These are phyloP conservation scores for Prorops nasuta DNA, from an alignment of 1,140 invertebrate genomes.

Conservation along the genomic window DNA sequence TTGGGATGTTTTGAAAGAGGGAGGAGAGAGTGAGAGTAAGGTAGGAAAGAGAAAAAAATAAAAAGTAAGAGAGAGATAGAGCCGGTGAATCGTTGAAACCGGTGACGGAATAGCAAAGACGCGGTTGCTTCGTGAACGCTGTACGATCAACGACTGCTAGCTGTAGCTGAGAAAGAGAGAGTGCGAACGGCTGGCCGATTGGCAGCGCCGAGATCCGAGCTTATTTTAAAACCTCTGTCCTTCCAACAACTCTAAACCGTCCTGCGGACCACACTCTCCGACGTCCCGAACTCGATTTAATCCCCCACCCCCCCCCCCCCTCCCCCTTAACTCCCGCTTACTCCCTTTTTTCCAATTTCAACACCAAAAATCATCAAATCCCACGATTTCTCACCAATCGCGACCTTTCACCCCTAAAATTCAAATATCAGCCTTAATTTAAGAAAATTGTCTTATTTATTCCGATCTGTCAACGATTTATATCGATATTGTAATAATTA, in stretches of 20 bases:
- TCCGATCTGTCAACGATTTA: too few species aligned
- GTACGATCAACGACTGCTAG: conserved; percentile 46
- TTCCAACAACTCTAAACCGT: conserved; percentile 35
- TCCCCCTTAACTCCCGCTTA: neutral
- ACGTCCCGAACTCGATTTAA: neutral
- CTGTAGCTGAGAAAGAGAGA: conserved; percentile 30
- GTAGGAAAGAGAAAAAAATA: too few species aligned
- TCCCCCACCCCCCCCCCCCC: neutral
- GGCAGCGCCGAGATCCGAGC: conserved; percentile 39
- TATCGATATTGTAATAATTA: too few species aligned
- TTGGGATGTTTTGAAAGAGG: neutral
- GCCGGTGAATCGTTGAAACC: neutral
- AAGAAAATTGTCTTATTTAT: too few species aligned
- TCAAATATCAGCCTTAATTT: too few species aligned
- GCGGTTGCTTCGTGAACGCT: conserved; percentile 36
- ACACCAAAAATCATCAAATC: too few species aligned
- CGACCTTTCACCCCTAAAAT: too few species aligned
- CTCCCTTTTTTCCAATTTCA: neutral
- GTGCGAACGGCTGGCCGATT: conserved; percentile 30
- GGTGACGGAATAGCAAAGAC: neutral
- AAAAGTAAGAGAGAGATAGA: too few species aligned
- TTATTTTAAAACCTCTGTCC: conserved; percentile 55
- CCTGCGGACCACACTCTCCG: conserved; percentile 7
- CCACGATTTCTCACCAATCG: too few species aligned
- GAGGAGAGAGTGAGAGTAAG: too few species aligned